Conservation (phyloP, 2,797 vertebrate genomes). For the Eulemur coronatus region DNA sequence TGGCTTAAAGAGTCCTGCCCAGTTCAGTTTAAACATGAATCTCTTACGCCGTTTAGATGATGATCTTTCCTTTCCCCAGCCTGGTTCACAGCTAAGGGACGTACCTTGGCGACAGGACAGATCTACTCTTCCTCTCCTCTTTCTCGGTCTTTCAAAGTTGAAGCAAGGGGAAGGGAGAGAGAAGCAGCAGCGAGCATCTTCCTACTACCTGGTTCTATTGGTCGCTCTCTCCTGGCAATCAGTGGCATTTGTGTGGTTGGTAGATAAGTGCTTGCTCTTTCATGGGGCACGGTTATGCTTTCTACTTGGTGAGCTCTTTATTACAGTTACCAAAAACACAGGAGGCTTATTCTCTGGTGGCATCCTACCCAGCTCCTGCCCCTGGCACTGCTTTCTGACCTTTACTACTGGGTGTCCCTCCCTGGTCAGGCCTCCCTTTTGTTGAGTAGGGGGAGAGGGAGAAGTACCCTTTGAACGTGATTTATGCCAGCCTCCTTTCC, state of each 20-base stretch:
- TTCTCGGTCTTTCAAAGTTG: neutral
- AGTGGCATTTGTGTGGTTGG: neutral
- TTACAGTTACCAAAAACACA: neutral
- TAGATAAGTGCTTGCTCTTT: neutral
- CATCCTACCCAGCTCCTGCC: neutral
- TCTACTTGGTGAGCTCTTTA: neutral
- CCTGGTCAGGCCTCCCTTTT: neutral
- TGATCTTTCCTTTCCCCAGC: neutral
- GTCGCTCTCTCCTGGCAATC: neutral
- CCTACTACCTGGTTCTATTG: neutral
- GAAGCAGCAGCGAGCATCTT: neutral
- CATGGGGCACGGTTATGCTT: neutral
- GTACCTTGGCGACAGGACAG: accelerated
- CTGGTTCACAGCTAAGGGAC: neutral
- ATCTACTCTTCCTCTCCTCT: neutral
- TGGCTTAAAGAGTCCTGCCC: neutral
- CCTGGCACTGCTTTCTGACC: neutral
- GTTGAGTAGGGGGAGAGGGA: neutral
- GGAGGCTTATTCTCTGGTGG: neutral
- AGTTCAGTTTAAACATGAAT: neutral
- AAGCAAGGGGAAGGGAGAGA: neutral
- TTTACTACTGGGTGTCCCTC: neutral
- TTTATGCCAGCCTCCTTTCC: neutral
- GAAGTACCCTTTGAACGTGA: neutral
- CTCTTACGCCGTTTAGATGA: neutral